Evolutionary conservation across 2,113 vertebrate species (phyloP).

Genomic region (Chauna torquata): DNA sequence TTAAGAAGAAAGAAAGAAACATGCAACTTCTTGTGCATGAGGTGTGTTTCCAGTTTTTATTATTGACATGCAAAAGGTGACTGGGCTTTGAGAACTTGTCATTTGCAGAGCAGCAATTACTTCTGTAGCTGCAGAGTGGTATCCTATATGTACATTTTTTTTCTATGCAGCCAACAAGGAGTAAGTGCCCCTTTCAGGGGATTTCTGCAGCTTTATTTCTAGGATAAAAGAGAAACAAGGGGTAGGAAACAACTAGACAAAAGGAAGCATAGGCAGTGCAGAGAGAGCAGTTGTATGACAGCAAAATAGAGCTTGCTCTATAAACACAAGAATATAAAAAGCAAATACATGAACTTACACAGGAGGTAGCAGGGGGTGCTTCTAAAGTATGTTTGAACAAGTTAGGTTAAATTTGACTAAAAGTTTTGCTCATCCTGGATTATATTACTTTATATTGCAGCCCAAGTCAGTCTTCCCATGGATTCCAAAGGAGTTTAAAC

Average conservation of each 20-base stretch:
- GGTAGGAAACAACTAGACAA: neutral
- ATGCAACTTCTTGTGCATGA: neutral
- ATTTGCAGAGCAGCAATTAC: neutral
- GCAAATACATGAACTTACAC: neutral
- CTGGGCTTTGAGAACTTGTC: neutral
- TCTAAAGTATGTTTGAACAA: neutral
- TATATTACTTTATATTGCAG: neutral
- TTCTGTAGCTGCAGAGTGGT: neutral
- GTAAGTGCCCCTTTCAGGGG: neutral
- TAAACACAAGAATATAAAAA: neutral
- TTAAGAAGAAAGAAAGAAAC: neutral
- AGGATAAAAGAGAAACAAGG: neutral
- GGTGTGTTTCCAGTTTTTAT: neutral
- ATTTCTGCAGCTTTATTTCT: neutral
- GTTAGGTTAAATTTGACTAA: neutral
- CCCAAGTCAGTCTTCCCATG: neutral
- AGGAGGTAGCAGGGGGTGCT: neutral
- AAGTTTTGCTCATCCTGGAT: neutral
- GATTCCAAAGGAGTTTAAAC: neutral
- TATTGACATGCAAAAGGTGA: neutral
- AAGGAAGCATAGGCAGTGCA: neutral
- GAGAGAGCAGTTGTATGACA: accelerated
- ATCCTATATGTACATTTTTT: neutral
- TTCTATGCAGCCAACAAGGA: neutral
- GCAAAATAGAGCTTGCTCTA: neutral